These are phyloP conservation scores for Watsonalla binaria DNA, from an alignment of 2,888 invertebrate genomes.

Conservation along the genomic window DNA sequence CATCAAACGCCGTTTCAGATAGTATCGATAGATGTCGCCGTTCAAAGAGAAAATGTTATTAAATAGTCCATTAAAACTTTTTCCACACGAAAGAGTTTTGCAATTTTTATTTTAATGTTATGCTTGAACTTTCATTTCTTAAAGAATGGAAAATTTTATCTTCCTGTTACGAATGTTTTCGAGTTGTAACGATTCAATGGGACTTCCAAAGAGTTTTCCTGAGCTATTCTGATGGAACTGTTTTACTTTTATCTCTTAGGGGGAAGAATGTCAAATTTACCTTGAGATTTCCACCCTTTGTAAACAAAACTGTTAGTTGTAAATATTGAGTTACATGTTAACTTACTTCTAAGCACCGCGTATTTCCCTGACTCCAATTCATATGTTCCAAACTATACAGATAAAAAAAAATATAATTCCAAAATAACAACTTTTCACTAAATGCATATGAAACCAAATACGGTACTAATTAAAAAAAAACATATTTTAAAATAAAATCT, in stretches of 20 bases:
- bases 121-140: not conserved
- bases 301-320: too few species aligned
- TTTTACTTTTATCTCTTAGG: not conserved
- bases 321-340: too few species aligned
- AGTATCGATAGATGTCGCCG: not conserved
- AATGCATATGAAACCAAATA: too few species aligned
- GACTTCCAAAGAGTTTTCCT: not conserved
- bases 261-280: not conserved
- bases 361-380: too few species aligned
- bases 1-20: not conserved
- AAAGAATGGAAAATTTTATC: not conserved
- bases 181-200: not conserved
- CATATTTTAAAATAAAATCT: too few species aligned
- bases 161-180: not conserved
- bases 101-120: not conserved
- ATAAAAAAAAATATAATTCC: too few species aligned
- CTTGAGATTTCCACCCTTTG: not conserved
- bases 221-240: not conserved
- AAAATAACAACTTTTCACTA: too few species aligned
- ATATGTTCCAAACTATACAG: too few species aligned
- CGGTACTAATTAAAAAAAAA: too few species aligned
- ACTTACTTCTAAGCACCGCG: too few species aligned
- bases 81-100: not conserved
- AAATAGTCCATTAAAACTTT: constrained; percentile 1
- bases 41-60: not conserved